A percentile compares a stretch with the other conserved stretches of the same genome.
These are phyloP conservation scores for Pachyramphus minor DNA, from an alignment of 2,113 vertebrate species.

Conservation along the genomic window DNA sequence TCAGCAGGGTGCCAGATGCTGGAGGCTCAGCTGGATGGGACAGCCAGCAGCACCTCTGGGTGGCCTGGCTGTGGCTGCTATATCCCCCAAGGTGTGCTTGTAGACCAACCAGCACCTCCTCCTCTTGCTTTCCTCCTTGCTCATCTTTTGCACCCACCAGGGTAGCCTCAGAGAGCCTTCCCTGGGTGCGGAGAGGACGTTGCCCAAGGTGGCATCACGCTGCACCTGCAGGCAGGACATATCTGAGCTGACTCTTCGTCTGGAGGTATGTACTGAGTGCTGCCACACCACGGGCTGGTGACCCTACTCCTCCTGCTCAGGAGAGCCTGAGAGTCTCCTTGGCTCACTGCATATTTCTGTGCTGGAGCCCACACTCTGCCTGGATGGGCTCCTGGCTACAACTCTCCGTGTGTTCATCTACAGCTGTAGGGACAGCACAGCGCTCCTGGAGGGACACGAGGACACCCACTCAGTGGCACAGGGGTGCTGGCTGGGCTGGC, in stretches of 20 bases:
- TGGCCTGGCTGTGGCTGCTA: neutral
- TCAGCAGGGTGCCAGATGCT: neutral
- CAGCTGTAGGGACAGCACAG: neutral
- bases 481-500: neutral
- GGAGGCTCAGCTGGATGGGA: neutral
- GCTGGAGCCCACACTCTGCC: neutral
- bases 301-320: neutral
- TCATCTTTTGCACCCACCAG: neutral
- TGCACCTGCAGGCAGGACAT: neutral
- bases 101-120: neutral
- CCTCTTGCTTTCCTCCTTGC: neutral
- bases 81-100: rapidly evolving
- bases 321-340: neutral
- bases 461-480: neutral
- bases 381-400: neutral
- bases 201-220: neutral
- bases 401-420: neutral
- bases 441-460: neutral
- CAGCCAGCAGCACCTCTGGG: neutral
- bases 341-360: neutral
- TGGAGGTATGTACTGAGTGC: neutral
- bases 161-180: neutral
- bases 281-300: neutral
- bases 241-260: neutral
- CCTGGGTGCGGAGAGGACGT: neutral